A percentile compares a stretch with the other conserved stretches of the same genome.
Conservation (phyloP, 2,797 vertebrate genomes). For the Manis crassicaudata region DNA sequence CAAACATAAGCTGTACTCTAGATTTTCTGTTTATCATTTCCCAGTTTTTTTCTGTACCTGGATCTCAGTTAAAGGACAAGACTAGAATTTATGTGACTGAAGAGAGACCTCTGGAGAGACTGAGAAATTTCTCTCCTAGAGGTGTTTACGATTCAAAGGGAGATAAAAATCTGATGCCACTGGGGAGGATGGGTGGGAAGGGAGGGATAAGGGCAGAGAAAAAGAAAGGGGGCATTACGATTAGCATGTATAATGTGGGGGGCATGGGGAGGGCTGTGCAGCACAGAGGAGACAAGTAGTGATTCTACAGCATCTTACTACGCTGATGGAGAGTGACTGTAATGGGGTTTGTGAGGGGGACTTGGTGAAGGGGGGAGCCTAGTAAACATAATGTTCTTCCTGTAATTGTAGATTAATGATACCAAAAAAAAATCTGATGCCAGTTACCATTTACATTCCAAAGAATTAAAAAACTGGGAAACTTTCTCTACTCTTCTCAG, state of each 20-base stretch:
- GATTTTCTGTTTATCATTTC: not conserved
- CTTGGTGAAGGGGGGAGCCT: too few species aligned
- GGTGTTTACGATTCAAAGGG: conserved; percentile 1
- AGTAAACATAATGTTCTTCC: too few species aligned
- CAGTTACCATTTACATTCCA: conserved; percentile 17
- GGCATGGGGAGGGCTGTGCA: too few species aligned
- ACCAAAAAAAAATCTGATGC: not conserved
- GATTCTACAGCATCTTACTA: too few species aligned
- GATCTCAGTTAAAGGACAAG: not conserved
- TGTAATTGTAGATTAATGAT: too few species aligned
- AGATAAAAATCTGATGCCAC: not conserved
- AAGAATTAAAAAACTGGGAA: conserved; percentile 1
- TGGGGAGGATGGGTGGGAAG: too few species aligned
- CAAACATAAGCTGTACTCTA: not conserved
- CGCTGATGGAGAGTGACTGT: too few species aligned
- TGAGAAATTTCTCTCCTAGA: not conserved
- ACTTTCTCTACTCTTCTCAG: not conserved
- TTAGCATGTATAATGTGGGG: too few species aligned
- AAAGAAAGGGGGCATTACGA: too few species aligned
- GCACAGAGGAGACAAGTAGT: too few species aligned
- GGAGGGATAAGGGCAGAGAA: too few species aligned
- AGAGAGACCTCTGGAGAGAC: not conserved
- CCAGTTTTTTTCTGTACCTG: not conserved
- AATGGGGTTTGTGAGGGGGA: too few species aligned
- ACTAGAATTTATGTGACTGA: conserved; percentile 19